Base-by-base conservation (phyloP, 2,113 vertebrate species). In the Camelus dromedarius region DNA sequence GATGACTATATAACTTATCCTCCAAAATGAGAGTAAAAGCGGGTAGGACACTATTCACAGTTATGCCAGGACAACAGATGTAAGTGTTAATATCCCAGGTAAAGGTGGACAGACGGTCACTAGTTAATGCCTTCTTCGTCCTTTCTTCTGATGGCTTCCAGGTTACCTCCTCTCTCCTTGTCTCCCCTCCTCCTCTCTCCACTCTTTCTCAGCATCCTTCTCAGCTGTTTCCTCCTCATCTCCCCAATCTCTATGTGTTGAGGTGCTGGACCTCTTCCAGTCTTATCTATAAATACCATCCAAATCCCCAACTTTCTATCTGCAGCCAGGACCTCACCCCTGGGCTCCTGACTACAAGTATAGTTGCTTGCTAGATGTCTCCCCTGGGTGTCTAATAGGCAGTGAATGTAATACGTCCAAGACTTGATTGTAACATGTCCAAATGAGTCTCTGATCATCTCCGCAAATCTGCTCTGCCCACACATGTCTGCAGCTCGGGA, bases 271-370 rank as follows among this genome's bases (percentile, higher is more conserved):
- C 14, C 50, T 38, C 84, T 66, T 66, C 84, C 19, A 11, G 62
- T 46, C 80, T 54, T 73, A 54, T n/a, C 80, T 82, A 70, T 15
- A 3, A 52, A 60, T 18, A 15, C n/a, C 52, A 12, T 3, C 58
- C 52, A 26, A 26, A 48, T n/a, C 6, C 84, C 70, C 35, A 8
- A 0, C 5, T 0, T 6, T 7, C 2, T 16, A 8, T 12, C 87
- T 28, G 50, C 42, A 83, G 28, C 66, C n/a, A 16, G 92, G 73
- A 24, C 22, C n/a, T 70, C 8, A 5, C 9, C 64, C 58, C 54
- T 13, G 15, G 60, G 62, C 84, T 62, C 50, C 84, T 30, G 58
- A 6, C 24, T 13, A 13, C 11, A 14, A 35, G 32, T 0, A 8
- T 58, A 1, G 19, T 3, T 14, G 35, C 56, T 84, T 13, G 50